Percentiles rank a stretch among this genome's conserved stretches.
Conservation (phyloP, 2,113 vertebrate genomes). For the Mus pahari region DNA sequence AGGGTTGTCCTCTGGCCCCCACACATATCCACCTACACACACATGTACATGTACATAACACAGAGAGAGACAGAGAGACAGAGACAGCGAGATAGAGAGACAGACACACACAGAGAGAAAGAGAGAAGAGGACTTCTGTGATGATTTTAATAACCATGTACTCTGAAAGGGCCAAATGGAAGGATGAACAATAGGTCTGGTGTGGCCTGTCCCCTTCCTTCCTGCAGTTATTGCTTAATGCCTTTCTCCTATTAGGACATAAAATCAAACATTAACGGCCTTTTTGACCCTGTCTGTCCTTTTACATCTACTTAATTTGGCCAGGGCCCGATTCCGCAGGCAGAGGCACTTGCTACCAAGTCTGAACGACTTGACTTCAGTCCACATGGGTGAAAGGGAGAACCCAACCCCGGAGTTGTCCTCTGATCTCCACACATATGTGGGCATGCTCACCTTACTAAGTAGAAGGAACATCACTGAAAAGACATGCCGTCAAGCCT, state of each 20-base stretch:
- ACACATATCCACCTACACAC: not conserved
- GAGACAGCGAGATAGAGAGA: too few relatives aligned
- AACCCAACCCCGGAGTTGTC: not conserved
- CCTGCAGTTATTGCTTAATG: not conserved
- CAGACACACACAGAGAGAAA: not conserved
- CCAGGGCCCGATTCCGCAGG: not conserved
- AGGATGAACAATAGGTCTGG: too few relatives aligned
- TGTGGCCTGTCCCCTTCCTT: not conserved
- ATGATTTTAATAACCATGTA: slow-evolving; percentile 15
- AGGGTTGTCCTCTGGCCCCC: not conserved
- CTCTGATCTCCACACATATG: not conserved
- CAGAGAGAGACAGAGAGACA: too few relatives aligned
- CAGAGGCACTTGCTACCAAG: not conserved
- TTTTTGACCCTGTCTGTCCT: not conserved
- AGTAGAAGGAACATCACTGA: not conserved
- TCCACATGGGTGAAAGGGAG: not conserved
- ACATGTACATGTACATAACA: too few relatives aligned
- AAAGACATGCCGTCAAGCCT: too few relatives aligned
- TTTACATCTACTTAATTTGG: not conserved
- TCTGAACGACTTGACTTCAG: not conserved
- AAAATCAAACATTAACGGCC: not conserved
- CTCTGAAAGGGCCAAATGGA: not conserved
- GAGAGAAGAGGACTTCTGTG: not conserved
- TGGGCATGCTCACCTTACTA: too few relatives aligned
- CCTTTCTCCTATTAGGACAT: not conserved